phyloP scores from a whole-genome alignment of 2,113 vertebrate genomes.

The Cairina moschata region DNA sequence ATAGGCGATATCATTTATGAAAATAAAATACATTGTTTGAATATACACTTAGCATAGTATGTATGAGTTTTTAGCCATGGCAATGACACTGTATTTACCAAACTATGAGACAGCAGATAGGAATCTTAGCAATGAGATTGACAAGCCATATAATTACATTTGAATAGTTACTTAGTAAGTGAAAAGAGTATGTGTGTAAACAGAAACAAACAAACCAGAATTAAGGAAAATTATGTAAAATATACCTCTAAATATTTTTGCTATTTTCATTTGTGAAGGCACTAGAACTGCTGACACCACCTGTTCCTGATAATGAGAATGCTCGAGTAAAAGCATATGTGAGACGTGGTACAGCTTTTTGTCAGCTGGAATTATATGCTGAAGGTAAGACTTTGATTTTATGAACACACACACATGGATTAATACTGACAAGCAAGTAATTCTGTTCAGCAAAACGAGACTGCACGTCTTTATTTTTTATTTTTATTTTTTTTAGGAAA shows the following conservation, averaged over 20 bases:
- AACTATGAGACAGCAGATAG: background rate
- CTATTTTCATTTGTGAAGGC: constrained; percentile 77
- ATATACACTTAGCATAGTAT: background rate
- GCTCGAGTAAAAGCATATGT: constrained; percentile 87
- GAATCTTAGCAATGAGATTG: background rate
- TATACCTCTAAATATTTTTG: background rate
- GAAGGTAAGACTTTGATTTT: constrained; percentile 81
- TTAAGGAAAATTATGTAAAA: background rate
- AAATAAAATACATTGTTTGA: background rate
- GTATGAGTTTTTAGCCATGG: background rate
- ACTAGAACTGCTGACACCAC: constrained; percentile 88
- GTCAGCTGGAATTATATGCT: constrained; percentile 89
- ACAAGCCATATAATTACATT: background rate
- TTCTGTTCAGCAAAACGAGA: background rate
- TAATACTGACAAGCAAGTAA: background rate
- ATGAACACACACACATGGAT: background rate
- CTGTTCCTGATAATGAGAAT: constrained; percentile 84
- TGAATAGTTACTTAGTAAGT: background rate
- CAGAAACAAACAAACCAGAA: accelerated
- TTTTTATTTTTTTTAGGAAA: background rate
- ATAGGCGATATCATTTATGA: background rate
- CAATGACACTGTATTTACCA: background rate
- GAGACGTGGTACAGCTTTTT: constrained; percentile 91
- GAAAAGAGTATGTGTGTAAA: background rate
- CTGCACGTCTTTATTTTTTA: background rate